Conservation (phyloP, 2,888 invertebrate species). For the Sceliomorpha sp. region DNA sequence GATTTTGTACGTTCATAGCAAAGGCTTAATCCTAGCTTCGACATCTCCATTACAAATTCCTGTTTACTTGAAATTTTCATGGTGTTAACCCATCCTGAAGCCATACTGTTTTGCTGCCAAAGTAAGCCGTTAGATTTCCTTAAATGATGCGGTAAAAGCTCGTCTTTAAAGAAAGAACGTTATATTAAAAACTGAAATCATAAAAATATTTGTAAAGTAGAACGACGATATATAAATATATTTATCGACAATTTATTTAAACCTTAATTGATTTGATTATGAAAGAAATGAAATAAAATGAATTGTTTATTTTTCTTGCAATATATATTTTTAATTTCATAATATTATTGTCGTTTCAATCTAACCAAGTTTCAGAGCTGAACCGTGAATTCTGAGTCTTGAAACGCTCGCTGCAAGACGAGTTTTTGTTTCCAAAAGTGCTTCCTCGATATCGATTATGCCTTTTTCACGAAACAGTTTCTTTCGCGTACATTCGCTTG, state of each 20-base stretch:
- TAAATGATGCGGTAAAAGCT: slow-evolving; percentile 87
- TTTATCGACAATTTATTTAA: too few relatives aligned
- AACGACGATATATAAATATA: too few relatives aligned
- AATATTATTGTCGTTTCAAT: too few relatives aligned
- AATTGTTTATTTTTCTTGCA: not conserved
- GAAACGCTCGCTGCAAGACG: slow-evolving; percentile 89
- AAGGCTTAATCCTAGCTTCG: slow-evolving; percentile 81
- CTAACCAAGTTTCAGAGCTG: slow-evolving; percentile 84
- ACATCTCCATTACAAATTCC: slow-evolving; percentile 80
- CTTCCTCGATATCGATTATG: slow-evolving; percentile 83
- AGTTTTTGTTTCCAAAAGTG: slow-evolving; percentile 85
- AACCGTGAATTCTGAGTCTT: slow-evolving; percentile 87
- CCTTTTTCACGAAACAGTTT: slow-evolving; percentile 64
- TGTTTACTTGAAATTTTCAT: slow-evolving; percentile 84
- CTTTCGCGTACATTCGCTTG: slow-evolving; percentile 61
- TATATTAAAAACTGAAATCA: not conserved
- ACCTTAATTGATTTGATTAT: too few relatives aligned
- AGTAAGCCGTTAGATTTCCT: slow-evolving; percentile 82
- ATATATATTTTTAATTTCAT: not conserved
- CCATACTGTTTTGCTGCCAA: too few relatives aligned
- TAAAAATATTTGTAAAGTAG: not conserved
- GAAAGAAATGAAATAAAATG: not conserved
- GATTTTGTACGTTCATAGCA: slow-evolving; percentile 73
- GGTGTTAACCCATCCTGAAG: slow-evolving; percentile 91
- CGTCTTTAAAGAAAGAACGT: slow-evolving; percentile 73